Conservation (phyloP, 2,113 vertebrate genomes). For the Rhegmatorhina hoffmannsi region DNA sequence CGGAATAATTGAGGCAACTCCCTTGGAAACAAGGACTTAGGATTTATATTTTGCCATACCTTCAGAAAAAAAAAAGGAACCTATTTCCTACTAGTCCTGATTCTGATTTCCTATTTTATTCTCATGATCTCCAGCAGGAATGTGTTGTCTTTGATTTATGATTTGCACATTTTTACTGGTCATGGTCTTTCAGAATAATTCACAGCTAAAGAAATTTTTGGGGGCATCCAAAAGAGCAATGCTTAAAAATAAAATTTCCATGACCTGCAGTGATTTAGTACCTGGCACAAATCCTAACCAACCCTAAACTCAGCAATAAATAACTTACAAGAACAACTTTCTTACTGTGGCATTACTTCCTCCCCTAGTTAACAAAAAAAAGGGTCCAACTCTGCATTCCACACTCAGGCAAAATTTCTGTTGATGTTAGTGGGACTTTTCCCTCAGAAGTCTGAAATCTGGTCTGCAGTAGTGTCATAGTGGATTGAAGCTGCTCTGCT, state of each 20-base stretch:
- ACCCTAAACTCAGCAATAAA: constrained; percentile 43
- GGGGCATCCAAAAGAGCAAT: constrained; percentile 48
- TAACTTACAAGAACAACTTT: constrained; percentile 46
- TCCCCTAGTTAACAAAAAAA: constrained; percentile 16
- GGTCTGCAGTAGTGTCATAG: neutral
- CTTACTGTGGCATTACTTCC: constrained; percentile 32
- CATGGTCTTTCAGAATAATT: constrained; percentile 54
- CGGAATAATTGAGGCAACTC: neutral
- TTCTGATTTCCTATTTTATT: neutral
- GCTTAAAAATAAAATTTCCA: constrained; percentile 61
- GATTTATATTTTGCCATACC: neutral
- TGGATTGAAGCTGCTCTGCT: neutral
- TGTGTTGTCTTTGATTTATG: constrained; percentile 13
- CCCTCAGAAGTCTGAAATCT: neutral
- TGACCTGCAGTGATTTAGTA: constrained; percentile 61
- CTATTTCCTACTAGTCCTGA: neutral
- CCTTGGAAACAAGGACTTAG: neutral
- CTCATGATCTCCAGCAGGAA: neutral
- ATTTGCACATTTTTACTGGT: constrained; percentile 9
- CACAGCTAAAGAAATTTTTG: constrained; percentile 51
- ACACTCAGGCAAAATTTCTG: neutral
- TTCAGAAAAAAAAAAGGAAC: neutral
- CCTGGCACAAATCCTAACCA: constrained; percentile 52
- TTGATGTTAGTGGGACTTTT: neutral
- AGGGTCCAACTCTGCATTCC: neutral